Base-by-base conservation (phyloP, 2,113 vertebrate genomes). In the Cynoglossus semilaevis region DNA sequence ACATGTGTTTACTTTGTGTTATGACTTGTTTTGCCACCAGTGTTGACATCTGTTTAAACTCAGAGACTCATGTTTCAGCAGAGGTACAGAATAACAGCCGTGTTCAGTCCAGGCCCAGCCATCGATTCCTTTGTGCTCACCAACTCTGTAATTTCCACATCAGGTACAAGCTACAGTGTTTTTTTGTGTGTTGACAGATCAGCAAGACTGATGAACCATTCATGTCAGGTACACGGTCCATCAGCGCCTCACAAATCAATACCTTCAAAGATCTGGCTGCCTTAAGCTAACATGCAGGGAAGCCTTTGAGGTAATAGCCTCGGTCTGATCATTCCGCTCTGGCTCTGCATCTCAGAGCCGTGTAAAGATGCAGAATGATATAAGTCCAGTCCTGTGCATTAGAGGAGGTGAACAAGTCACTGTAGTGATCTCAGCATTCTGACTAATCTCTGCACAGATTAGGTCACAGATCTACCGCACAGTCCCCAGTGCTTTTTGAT, bases 111-210 rank as follows among this genome's bases (percentile, higher is more conserved):
- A 56, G 61, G 63, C 15, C 7, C 52, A 18, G 42, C 19, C 40
- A 84, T 82, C 72, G 69, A 88, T 79, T 72, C 42, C 29, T 51
- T 51, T n/a, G 15, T 53, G 51, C 22, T 63, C 43, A 50, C 63
- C 58, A 70, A 15, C 16, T 29, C 64, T 79, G 62, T 71, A 76
- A 72, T 77, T 74, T 76, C 58, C 50, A 51, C 15, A 6, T 58
- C 18, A 56, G 19, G 35, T 17, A 47, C 64, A 70, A 63, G 61
- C 66, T 5, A 47, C 63, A 16, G 48, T 15, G 52, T 22, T 53
- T 67, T 42, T 70, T 60, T 79, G 68, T 81, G 60, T 59, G 60
- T 46, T 56, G 56, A 56, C 50, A 57, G 47, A 63, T 56, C 49
- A 34, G 52, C 11, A n/a, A 15, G 51, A 56, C 16, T 14, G 42